Base-by-base conservation (phyloP, 92 coral and sea anemone species). In the Palythoa grandis region DNA sequence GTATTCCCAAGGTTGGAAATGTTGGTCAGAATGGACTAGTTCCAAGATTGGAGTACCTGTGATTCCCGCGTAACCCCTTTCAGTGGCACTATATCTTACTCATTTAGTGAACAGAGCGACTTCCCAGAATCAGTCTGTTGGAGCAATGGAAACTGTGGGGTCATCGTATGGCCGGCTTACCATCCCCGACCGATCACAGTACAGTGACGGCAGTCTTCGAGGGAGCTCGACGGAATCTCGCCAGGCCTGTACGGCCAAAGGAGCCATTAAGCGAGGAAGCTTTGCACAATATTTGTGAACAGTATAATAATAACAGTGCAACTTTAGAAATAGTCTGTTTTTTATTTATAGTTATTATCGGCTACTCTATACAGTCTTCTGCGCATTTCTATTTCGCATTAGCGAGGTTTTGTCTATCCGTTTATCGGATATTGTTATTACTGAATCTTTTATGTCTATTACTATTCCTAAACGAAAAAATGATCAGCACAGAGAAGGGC, bases 231-330 rank as follows among this genome's bases (percentile, higher is more conserved):
- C 65, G 76, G 72, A 38, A 29, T 29, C 63, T 86, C 17, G 89
- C 89, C 24, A 86, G 72, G 68, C 89, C 89, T n/a, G 56, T 61
- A 11, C 85, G n/a, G 88, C 88, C 86, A 29, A 86, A 86, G 68
- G 88, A 86, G 71, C 86, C 88, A 0, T 24, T 86, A 17, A 5
- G 57, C 20, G 72, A 61, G 29, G 73, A 86, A 3, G 22, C 68
- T 1, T 61, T 61, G 68, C 68, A 61, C 68, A 61, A 61, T 15
- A 16, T 61, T 61, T 61, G 68, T 61, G 67, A 61, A 61, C 22
- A 15, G 23, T 61, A 60, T 5, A 61, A 61, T 61, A 61, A 61
- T 15, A 61, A 13, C 68, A 61, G 23, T 61, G 68, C 22, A 7
- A 7, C 68, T 61, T 61, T 61, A 61, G 68, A 61, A 61, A 61